A percentile compares a stretch with the other conserved stretches of the same genome.
Conservation (phyloP, 2,797 vertebrate genomes). For the Scolopax rusticola region DNA sequence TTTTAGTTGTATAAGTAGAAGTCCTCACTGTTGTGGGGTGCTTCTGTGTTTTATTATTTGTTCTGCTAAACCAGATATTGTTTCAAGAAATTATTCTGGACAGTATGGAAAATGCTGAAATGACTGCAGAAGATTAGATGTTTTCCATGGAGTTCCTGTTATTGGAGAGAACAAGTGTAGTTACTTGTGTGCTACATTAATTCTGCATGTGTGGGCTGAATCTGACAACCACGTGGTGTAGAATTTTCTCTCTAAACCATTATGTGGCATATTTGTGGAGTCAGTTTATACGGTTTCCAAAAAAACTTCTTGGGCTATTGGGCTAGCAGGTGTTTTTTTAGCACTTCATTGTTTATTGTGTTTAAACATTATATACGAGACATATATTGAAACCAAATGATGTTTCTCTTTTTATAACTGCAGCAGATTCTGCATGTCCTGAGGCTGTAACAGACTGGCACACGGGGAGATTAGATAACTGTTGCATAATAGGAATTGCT, state of each 20-base stretch:
- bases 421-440: neutral
- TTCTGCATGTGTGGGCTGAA: neutral
- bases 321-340: neutral
- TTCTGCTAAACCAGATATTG: neutral
- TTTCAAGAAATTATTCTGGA: conserved; percentile 1
- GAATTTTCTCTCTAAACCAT: neutral
- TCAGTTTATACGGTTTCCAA: neutral
- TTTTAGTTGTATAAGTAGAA: neutral
- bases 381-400: neutral
- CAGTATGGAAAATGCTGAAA: neutral
- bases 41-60: neutral
- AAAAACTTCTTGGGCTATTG: neutral
- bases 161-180: neutral
- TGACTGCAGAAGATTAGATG: neutral
- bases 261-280: neutral
- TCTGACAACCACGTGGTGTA: neutral
- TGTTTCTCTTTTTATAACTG: neutral
- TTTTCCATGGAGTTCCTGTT: neutral
- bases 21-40: neutral
- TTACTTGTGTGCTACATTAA: neutral
- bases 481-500: neutral
- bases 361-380: neutral
- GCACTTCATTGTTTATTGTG: neutral
- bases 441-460: conserved; percentile 20
- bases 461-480: neutral